A percentile compares a stretch with the other conserved stretches of the same genome.
phyloP scores from a whole-genome alignment of 2,888 invertebrate genomes.

The Volucella bombylans region DNA sequence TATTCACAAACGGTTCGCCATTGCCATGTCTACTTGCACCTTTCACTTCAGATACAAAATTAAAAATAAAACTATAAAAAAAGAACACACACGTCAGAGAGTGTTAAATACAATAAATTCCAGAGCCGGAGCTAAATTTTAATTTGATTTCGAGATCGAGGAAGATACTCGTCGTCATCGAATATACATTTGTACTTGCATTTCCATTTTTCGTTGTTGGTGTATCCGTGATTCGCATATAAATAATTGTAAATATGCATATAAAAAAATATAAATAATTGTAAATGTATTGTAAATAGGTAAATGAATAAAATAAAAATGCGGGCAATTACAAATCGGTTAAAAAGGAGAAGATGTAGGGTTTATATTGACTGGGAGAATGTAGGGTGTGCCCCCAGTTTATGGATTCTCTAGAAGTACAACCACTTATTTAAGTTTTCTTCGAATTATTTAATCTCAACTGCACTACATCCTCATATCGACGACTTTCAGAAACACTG shows the following conservation, averaged over 20 bases:
- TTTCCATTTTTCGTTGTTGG: background rate
- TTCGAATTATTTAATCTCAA: no score
- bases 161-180: slow-evolving; percentile 16
- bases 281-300: no score
- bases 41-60: slow-evolving; percentile 43
- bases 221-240: slow-evolving; percentile 54
- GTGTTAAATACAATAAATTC: slow-evolving; percentile 54
- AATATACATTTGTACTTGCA: background rate
- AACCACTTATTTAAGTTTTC: no score
- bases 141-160: slow-evolving; percentile 36
- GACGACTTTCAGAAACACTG: no score
- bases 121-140: slow-evolving; percentile 39
- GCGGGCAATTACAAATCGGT: slow-evolving; percentile 48
- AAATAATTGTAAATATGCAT: no score
- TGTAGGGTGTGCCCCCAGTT: background rate
- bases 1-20: slow-evolving; percentile 42
- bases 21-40: slow-evolving; percentile 63
- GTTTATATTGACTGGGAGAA: background rate
- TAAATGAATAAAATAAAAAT: slow-evolving; percentile 39
- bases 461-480: no score
- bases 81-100: slow-evolving; percentile 53
- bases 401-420: background rate
- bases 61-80: slow-evolving; percentile 11
- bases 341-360: background rate
- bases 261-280: no score